These are phyloP conservation scores for Nanorana parkeri DNA, from an alignment of 2,113 vertebrate species.

Conservation along the genomic window DNA sequence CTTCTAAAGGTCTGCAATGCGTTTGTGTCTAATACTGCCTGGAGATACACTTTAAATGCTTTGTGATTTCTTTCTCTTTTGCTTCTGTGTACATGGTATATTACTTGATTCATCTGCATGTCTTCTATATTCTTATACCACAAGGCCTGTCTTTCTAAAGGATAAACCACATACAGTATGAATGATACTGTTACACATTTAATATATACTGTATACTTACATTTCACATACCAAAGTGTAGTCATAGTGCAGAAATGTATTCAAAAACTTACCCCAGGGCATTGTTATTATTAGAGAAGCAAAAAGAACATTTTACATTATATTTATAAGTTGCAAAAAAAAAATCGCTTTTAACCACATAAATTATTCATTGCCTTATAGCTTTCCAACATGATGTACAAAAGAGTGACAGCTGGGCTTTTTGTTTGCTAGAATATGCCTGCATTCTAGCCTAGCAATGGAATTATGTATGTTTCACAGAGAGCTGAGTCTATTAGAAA, in stretches of 20 bases:
- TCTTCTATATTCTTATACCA: neutral
- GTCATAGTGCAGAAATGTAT: neutral
- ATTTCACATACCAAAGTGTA: neutral
- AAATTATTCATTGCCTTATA: constrained; percentile 20
- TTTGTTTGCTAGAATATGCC: constrained; percentile 16
- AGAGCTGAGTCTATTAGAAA: neutral
- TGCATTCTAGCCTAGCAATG: neutral
- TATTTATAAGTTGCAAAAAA: constrained; percentile 43
- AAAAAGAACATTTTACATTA: constrained; percentile 39
- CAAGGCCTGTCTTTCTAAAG: neutral
- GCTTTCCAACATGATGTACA: constrained; percentile 28
- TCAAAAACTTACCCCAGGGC: neutral
- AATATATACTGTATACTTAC: neutral
- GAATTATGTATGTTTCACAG: constrained; percentile 43
- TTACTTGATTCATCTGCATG: neutral
- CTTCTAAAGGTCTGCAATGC: no score
- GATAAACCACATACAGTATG: neutral
- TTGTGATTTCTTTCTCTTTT: neutral
- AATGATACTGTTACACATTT: neutral
- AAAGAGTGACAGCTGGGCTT: constrained; percentile 22
- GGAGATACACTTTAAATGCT: no score
- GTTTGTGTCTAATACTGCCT: no score
- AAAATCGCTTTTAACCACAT: constrained; percentile 20
- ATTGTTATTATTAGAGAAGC: constrained; percentile 19
- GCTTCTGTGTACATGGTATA: neutral